Evolutionary conservation across 2,113 vertebrate genomes (phyloP).

Genomic region (Xerus inauris): DNA sequence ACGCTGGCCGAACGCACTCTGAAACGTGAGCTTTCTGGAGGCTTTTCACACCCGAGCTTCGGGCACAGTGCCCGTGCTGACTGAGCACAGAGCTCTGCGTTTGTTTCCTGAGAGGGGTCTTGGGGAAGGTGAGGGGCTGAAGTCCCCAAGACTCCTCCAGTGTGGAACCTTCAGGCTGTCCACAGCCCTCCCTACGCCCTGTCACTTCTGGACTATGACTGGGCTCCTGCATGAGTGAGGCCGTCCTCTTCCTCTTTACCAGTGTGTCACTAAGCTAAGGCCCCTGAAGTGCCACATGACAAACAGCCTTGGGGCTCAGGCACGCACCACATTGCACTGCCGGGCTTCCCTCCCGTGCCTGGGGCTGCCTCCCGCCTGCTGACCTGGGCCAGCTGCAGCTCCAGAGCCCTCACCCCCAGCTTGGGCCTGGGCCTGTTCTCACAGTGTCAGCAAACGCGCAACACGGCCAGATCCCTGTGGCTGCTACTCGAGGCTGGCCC

Average conservation of each 20-base stretch:
- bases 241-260: too few relatives aligned
- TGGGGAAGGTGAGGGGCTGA: neutral
- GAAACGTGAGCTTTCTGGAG: neutral
- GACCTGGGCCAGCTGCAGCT: neutral
- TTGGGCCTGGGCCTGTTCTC: neutral
- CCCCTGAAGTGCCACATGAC: fast-evolving
- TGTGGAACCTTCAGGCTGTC: neutral
- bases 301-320: fast-evolving
- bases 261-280: fast-evolving
- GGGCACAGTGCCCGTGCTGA: too few relatives aligned
- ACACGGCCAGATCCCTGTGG: neutral
- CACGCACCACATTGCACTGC: fast-evolving
- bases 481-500: neutral
- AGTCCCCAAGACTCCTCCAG: fast-evolving
- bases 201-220: too few relatives aligned
- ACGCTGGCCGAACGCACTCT: too few relatives aligned
- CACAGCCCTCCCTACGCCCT: neutral
- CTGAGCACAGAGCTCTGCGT: too few relatives aligned
- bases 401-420: neutral
- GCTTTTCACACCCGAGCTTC: neutral
- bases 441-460: fast-evolving
- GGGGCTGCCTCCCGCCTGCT: fast-evolving
- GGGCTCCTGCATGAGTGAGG: too few relatives aligned
- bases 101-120: neutral
- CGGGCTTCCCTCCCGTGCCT: fast-evolving